Conservation (phyloP, 2,797 vertebrate species). For the Enteromius afrohamiltoni region DNA sequence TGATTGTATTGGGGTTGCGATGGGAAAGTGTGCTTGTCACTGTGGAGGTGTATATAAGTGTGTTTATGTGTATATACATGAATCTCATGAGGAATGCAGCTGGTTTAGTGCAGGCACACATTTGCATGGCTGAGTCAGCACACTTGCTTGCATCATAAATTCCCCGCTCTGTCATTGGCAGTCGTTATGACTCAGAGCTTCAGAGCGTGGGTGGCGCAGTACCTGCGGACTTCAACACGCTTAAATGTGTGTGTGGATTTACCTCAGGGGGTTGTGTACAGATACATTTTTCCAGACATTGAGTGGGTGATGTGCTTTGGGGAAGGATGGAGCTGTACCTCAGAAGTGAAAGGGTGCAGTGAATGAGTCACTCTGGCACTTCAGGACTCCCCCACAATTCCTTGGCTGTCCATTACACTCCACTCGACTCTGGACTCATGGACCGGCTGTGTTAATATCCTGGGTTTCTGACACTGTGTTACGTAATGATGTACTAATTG, state of each 20-base stretch:
- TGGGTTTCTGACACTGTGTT: not conserved
- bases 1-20: not conserved
- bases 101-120: slow-evolving; percentile 26
- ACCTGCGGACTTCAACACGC: slow-evolving; percentile 17
- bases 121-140: slow-evolving; percentile 63
- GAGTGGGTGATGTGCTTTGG: slow-evolving; percentile 62
- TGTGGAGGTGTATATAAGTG: slow-evolving; percentile 2
- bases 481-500: not conserved
- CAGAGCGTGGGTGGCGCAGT: slow-evolving; percentile 17
- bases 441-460: not conserved
- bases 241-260: slow-evolving; percentile 40
- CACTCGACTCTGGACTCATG: not conserved
- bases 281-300: slow-evolving; percentile 57
- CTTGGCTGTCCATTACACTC: not conserved
- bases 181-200: slow-evolving; percentile 59
- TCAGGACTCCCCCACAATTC: slow-evolving; percentile 46
- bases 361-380: slow-evolving; percentile 47
- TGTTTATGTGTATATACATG: slow-evolving; percentile 36
- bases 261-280: slow-evolving; percentile 65
- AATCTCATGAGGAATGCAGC: slow-evolving; percentile 38
- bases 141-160: slow-evolving; percentile 55
- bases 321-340: slow-evolving; percentile 61
- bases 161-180: slow-evolving; percentile 49
- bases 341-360: slow-evolving; percentile 21
- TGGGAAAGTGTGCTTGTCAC: not conserved